Evolutionary conservation across 2,888 invertebrate genomes (phyloP), one percentile per base, ranked within the genome.

Genomic region (Ceratothoa steindachneri): DNA sequence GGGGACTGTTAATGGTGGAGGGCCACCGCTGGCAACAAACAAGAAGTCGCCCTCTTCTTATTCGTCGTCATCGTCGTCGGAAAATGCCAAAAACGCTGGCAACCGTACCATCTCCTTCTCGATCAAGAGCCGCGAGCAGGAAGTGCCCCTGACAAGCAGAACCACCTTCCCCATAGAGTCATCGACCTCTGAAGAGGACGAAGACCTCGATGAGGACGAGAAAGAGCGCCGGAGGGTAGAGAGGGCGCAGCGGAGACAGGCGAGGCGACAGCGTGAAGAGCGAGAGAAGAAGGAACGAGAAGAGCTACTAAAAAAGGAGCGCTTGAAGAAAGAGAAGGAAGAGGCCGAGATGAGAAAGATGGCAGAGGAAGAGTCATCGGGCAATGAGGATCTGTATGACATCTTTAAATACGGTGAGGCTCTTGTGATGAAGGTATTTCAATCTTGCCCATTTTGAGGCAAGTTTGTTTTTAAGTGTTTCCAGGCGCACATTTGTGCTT

Each of bases 391-490:
- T 55, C 65, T 75, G 67, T 78, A 78, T 30, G 78, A 78, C 52
- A 75, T 78, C n/a, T 78, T 78, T 60, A 78, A 78, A 52, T 78
- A 75, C 67, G 78, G 75, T 75, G 53, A 73, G 71, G 12, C n/a
- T n/a, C n/a, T n/a, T n/a, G n/a, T 12, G 51, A 51, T 12, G 9
- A 51, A 9, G 12, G n/a, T 12, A 12, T n/a, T 51, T 9, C 12
- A 51, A n/a, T 41, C 41, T 41, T 41, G 15, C 41, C 41, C 41
- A 41, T 60, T 60, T n/a, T 12, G 12, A 66, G 2, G 7, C 19
- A n/a, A 12, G 19, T 30, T 28, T 15, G 3, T 9, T 67, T 7
- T n/a, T n/a, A n/a, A n/a, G n/a, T n/a, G n/a, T n/a, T n/a, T n/a
- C n/a, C n/a, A n/a, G n/a, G n/a, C n/a, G n/a, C n/a, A n/a, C n/a